Evolutionary conservation across 2,113 vertebrate genomes (phyloP), one percentile per base, ranked within the genome.

Genomic region (Misgurnus anguillicaudatus): DNA sequence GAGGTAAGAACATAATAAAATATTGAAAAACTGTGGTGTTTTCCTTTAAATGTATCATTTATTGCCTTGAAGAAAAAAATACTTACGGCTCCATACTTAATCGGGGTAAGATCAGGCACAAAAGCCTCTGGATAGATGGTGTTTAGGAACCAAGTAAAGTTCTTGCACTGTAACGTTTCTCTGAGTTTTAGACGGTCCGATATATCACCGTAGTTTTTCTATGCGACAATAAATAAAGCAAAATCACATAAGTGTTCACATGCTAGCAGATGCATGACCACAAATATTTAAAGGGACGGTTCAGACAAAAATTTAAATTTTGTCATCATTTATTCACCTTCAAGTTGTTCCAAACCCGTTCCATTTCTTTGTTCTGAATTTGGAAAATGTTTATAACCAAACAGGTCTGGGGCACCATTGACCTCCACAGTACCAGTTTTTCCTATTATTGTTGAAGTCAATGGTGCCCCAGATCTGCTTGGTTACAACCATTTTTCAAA

Each of bases 61-160:
- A 31, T 1, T 31, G 24, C 24, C 4, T 73, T 3, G 64, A 53
- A 55, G 1, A 7, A 21, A 80, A 80, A 17, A 7, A 9, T 39
- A 91, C 97, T 95, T 83, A 99, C 98, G 0, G 97, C 92, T 87
- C 98, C 98, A 0, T 82, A 97, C 81, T 93, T 92, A 0, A 80
- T 63, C 1, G 98, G 97, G 0, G 70, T 87, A 4, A 97, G 85
- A 86, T 99, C 98, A 0, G 98, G 98, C 74, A 99, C 69, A 5
- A 97, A 98, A 86, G 90, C 92, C 89, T 99, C 98, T 0, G 98
- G 98, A 87, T 99, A 99, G 85, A 99, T 0, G 0, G 91, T 98
- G 67, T 95, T 86, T 17, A 99, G 90, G 80, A 90, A 98, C 98
- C 98, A 99, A 78, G 95, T 94, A 90, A 99, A 99, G 86, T 98